phyloP scores from a whole-genome alignment of 64 coral and sea anemone genomes.

The Trachythela sp. region DNA sequence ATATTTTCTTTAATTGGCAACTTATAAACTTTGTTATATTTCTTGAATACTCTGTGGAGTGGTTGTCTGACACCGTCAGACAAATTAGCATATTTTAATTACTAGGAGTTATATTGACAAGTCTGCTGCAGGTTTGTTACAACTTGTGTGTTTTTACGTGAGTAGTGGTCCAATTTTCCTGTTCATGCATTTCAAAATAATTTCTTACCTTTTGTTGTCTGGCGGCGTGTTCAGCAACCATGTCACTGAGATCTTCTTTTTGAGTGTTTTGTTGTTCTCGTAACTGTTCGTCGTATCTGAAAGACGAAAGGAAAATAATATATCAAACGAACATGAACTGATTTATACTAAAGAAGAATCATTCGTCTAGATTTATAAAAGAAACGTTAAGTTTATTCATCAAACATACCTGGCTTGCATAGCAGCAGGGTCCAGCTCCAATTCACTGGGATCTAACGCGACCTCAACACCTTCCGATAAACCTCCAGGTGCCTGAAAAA shows the following conservation, averaged over 20 bases:
- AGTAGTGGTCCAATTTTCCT: too few relatives aligned
- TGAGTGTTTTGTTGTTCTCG: constrained; percentile 84
- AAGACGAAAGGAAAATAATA: not conserved
- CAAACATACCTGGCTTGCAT: constrained; percentile 84
- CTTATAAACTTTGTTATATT: too few relatives aligned
- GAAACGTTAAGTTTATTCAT: not conserved
- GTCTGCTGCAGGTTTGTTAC: too few relatives aligned
- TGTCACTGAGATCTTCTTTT: constrained; percentile 96
- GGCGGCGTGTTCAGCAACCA: constrained; percentile 97
- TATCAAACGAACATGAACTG: not conserved
- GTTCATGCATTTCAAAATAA: too few relatives aligned
- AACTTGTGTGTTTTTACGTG: too few relatives aligned
- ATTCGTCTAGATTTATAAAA: not conserved
- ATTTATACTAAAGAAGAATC: not conserved
- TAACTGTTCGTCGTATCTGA: constrained; percentile 88
- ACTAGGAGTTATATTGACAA: too few relatives aligned
- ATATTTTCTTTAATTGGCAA: too few relatives aligned
- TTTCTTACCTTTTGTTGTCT: constrained; percentile 83
- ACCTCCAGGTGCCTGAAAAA: not conserved
- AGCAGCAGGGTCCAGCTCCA: constrained; percentile 87
- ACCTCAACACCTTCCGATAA: constrained; percentile 87
- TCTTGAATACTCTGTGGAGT: too few relatives aligned
- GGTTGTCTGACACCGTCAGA: too few relatives aligned
- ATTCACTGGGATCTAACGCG: constrained; percentile 90
- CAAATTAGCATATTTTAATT: too few relatives aligned